Evolutionary conservation across 2,797 vertebrate genomes (phyloP), one percentile per base, ranked within the genome.

Genomic region (Mus spretus): DNA sequence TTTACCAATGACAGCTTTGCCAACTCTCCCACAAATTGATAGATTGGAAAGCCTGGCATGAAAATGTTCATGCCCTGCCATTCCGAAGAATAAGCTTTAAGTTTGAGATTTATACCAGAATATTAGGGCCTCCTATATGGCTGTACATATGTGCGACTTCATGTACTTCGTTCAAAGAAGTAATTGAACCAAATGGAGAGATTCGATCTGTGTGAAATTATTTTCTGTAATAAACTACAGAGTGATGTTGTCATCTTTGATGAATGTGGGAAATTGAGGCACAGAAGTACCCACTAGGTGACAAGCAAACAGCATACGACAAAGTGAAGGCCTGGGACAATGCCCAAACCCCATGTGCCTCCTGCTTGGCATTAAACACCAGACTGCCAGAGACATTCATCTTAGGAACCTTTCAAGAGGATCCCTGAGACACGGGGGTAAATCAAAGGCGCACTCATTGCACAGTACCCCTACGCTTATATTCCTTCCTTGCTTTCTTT

Each of bases 211-310:
- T 65, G 61, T 40, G 78, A 86, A 83, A 57, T 72, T 92, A 78
- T 57, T 87, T 77, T 94, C 53, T 61, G 78, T 92, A 90, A 94
- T 87, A 81, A 83, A 26, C 55, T 61, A 47, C 72, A 87, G 81
- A 90, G 85, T 40, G 95, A 97, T 90, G 96, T 97, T 97, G 96
- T 97, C 97, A 96, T 97, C 94, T 96, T 94, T 96, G 96, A 97
- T 86, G 96, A 96, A 94, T 96, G 96, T 96, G 97, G 97, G 97
- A 96, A 97, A 98, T 97, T 96, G 97, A 97, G 97, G 92, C 97
- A 96, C 96, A 97, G 97, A 97, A 98, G 97, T 94, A 61, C 74
- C 91, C 80, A 89, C 95, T 97, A 97, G 97, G 97, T 96, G 97
- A 97, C 59, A 97, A 97, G 84, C 96, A 97, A 97, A 97, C 97